phyloP scores from a whole-genome alignment of 2,113 vertebrate genomes.

The Pterocles burchelli region DNA sequence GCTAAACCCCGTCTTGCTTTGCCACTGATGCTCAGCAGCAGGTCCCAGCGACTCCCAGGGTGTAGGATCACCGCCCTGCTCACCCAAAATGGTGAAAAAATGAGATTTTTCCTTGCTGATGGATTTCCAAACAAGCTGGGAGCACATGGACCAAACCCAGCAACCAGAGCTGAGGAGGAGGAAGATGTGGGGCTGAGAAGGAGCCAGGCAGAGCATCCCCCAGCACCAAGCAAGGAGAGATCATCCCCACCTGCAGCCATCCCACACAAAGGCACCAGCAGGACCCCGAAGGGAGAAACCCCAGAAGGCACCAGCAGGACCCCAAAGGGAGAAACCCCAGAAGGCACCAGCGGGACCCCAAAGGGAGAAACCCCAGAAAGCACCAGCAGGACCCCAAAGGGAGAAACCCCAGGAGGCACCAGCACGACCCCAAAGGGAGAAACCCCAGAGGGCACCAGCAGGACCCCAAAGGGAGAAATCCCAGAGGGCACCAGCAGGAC shows the following conservation, averaged over 20 bases:
- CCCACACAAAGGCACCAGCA: not conserved
- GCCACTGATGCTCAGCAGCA: rapidly evolving
- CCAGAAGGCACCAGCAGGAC: no score
- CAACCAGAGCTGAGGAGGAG: not conserved
- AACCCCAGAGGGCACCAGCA: no score
- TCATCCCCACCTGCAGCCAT: not conserved
- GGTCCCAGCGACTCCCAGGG: not conserved
- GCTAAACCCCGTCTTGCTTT: not conserved
- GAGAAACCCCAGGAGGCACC: not conserved
- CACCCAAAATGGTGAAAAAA: not conserved
- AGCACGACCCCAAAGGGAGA: no score
- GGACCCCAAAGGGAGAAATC: no score
- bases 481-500: not conserved
- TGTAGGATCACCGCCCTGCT: not conserved
- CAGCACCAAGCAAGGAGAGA: not conserved
- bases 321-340: not conserved
- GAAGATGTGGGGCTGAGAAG: not conserved
- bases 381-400: no score
- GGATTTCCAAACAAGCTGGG: not conserved
- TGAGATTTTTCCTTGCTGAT: not conserved
- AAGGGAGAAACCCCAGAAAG: not conserved
- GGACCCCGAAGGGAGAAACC: not conserved
- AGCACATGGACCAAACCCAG: not conserved
- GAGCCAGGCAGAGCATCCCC: not conserved
- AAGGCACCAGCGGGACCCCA: no score